A percentile compares a stretch with the other conserved stretches of the same genome.
Conservation (phyloP, 2,888 invertebrate genomes). For the Caenorhabditis sulstoni region DNA sequence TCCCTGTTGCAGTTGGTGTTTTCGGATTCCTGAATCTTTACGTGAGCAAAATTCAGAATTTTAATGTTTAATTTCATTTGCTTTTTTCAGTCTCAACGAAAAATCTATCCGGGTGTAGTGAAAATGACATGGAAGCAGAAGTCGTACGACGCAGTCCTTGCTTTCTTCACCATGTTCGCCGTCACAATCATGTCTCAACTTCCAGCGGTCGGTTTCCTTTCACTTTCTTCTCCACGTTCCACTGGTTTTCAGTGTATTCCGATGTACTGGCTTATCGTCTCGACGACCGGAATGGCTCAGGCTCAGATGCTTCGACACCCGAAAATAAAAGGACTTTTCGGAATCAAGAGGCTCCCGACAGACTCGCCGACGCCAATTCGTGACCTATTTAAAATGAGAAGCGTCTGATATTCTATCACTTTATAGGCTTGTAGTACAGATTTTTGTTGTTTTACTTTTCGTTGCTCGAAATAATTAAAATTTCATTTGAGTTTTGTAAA, state of each 20-base stretch:
- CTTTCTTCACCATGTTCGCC: conserved; percentile 73
- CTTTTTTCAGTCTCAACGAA: conserved; percentile 75
- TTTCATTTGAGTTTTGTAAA: not conserved
- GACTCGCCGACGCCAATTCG: conserved; percentile 75
- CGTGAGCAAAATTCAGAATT: conserved; percentile 53
- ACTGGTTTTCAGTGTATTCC: conserved; percentile 77
- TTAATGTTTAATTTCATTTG: conserved; percentile 13
- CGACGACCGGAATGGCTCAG: conserved; percentile 73
- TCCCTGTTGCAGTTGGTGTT: conserved; percentile 74
- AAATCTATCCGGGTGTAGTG: conserved; percentile 73
- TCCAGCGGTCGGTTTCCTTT: conserved; percentile 74
- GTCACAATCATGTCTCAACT: conserved; percentile 76
- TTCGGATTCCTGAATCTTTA: conserved; percentile 77
- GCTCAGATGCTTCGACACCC: conserved; percentile 75
- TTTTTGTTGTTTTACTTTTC: conserved; percentile 14
- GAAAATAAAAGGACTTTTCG: conserved; percentile 69
- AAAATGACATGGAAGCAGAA: conserved; percentile 67
- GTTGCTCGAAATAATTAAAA: not conserved
- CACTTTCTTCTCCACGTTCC: not conserved
- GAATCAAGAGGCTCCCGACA: conserved; percentile 75
- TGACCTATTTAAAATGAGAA: conserved; percentile 72
- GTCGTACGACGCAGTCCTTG: conserved; percentile 73
- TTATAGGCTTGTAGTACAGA: conserved; percentile 22
- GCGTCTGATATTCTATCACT: conserved; percentile 9
- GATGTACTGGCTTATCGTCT: conserved; percentile 76